Conservation (phyloP, 37 sponge, comb jelly and placozoan genomes). For the Lycopodina hypogea region DNA sequence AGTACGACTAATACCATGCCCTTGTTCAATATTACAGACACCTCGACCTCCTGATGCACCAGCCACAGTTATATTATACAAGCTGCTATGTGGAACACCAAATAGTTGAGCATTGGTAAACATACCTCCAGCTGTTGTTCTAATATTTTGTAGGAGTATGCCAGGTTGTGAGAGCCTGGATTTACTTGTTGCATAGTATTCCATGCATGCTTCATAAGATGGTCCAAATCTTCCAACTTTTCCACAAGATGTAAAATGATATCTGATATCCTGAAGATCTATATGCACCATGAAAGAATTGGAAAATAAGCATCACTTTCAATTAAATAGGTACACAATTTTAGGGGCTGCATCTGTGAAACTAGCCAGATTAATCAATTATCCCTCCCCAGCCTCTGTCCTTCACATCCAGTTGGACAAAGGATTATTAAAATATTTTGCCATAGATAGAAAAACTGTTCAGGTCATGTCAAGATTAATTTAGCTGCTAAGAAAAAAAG, state of each 20-base stretch:
- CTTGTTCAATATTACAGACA: conserved; percentile 32
- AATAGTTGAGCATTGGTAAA: conserved; percentile 44
- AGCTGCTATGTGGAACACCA: conserved; percentile 30
- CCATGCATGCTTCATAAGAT: not conserved
- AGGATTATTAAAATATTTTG: no score
- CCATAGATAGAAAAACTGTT: no score
- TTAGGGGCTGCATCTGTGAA: no score
- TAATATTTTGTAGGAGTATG: not conserved
- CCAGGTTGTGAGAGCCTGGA: not conserved
- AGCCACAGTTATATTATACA: conserved; percentile 53
- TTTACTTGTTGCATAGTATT: conserved; percentile 5
- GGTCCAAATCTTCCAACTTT: conserved; percentile 32
- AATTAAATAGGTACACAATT: no score
- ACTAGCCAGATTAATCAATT: no score
- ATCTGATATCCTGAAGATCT: conserved; percentile 9
- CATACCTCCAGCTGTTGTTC: not conserved
- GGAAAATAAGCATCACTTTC: no score
- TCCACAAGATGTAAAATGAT: conserved; percentile 53
- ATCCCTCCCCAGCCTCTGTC: no score
- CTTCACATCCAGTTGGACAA: no score
- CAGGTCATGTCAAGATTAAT: no score
- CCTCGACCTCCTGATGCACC: conserved; percentile 61
- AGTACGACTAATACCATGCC: conserved; percentile 10
- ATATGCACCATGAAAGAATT: no score
- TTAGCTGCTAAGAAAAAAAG: no score